Base-by-base conservation (phyloP, 2,888 invertebrate genomes). In the Sthenelais limicola region DNA sequence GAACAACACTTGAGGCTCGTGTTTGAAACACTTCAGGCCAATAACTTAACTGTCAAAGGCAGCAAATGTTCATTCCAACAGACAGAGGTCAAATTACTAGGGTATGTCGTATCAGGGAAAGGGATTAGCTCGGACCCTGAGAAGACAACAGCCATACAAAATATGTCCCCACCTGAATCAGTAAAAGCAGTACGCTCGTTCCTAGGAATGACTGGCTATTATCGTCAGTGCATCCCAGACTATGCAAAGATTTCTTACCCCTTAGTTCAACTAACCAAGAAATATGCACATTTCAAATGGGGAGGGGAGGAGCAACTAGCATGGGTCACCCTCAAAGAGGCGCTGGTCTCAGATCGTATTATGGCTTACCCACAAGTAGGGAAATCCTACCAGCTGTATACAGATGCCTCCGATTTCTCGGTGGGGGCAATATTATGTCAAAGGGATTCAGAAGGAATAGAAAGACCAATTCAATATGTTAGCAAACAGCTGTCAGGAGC, bases 91-190 rank as follows among this genome's bases (percentile, higher is more conserved):
- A 75, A 76, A 18, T 49, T 75, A n/a, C 48, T 75, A 32, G 75
- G 76, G 9, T 70, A 68, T 38, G 56, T 68, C 21, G 66, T 75
- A 1, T 43, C 5, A 32, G 51, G 12, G 32, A 21, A 75, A 15
- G 75, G 76, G 18, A 76, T 75, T 1, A 9, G 74, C 12, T 28
- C 75, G 2, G 68, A 76, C 66, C 67, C 71, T 0, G 76, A 76
- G 5, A 75, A 75, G 62, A 43, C 72, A 3, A n/a, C n/a, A 9
- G 72, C 66, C 21, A 75, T 75, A 21, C 7, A 21, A 9, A 48
- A 75, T 15, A 47, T 70, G 49, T 9, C 48, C 7, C 35, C 58
- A 15, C 73, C 73, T 18, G 24, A 7, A 7, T 15, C 26, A 47
- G 51, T n/a, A n/a, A n/a, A n/a, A n/a, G n/a, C n/a, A n/a, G n/a